Conservation (phyloP, 2,888 invertebrate genomes). For the Pemphredon lugubris region DNA sequence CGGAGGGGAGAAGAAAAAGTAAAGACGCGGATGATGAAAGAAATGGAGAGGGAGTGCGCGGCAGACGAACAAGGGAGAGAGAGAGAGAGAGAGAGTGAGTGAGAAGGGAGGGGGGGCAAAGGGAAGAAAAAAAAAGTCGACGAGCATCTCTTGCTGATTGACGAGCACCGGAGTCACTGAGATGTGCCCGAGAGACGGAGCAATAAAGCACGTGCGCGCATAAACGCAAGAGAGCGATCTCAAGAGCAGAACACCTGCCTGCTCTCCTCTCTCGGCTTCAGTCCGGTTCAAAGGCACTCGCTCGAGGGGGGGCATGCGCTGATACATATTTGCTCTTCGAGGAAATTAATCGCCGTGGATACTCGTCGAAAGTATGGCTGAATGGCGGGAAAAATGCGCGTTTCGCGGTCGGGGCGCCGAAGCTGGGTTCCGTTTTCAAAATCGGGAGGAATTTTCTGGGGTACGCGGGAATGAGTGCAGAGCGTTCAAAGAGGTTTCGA, state of each 20-base stretch:
- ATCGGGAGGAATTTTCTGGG: too few species aligned
- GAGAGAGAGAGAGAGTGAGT: slow-evolving; percentile 34
- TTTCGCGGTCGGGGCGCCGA: too few species aligned
- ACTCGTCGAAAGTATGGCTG: not conserved
- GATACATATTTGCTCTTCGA: slow-evolving; percentile 40
- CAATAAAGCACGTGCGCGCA: slow-evolving; percentile 79
- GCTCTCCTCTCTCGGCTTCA: slow-evolving; percentile 33
- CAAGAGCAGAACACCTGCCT: slow-evolving; percentile 74
- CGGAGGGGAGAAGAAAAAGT: slow-evolving; percentile 17
- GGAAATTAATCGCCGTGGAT: slow-evolving; percentile 23
- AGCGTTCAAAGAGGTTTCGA: too few species aligned
- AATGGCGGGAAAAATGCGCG: too few species aligned
- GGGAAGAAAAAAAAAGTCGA: slow-evolving; percentile 42
- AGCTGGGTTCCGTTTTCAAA: too few species aligned
- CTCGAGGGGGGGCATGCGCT: slow-evolving; percentile 10
- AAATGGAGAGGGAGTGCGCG: not conserved
- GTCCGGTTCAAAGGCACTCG: slow-evolving; percentile 20
- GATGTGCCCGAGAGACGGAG: slow-evolving; percentile 69
- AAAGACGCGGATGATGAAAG: slow-evolving; percentile 2
- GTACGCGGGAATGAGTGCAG: too few species aligned
- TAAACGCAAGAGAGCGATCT: slow-evolving; percentile 75
- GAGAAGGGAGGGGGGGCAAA: slow-evolving; percentile 18
- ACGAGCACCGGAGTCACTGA: slow-evolving; percentile 76
- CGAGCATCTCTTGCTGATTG: slow-evolving; percentile 75
- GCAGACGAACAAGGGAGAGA: not conserved